Conservation (phyloP, 2,113 vertebrate genomes). For the Sapayoa aenigma region DNA sequence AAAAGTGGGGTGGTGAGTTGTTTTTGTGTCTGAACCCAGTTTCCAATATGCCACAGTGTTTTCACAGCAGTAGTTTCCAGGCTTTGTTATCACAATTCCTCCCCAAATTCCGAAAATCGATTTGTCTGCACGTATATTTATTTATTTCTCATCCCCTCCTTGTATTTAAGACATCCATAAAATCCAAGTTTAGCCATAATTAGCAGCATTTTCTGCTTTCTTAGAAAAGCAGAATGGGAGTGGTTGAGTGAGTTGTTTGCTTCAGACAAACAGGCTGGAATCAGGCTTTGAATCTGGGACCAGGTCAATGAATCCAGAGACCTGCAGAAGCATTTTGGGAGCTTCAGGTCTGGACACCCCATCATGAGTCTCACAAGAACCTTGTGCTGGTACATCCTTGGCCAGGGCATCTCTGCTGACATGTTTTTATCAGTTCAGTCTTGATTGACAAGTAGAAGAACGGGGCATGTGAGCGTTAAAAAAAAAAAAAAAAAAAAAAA, state of each 20-base stretch:
- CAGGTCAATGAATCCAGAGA: neutral
- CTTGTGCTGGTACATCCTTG: neutral
- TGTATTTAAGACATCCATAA: neutral
- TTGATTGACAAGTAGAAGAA: neutral
- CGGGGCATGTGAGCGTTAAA: neutral
- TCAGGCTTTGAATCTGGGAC: neutral
- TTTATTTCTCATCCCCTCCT: neutral
- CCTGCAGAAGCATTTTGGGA: neutral
- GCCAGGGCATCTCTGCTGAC: neutral
- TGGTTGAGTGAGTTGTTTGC: neutral
- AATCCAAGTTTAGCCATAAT: neutral
- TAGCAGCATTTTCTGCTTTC: neutral
- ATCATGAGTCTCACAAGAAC: rapidly evolving
- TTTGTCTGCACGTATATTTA: neutral
- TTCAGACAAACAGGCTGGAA: neutral
- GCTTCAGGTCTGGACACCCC: neutral
- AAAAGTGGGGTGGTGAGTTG: neutral
- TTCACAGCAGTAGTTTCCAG: neutral
- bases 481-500: rapidly evolving
- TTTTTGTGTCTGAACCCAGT: neutral
- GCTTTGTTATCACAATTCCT: neutral
- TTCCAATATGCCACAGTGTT: neutral
- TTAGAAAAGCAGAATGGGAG: neutral
- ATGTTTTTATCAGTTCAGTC: neutral
- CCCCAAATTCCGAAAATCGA: neutral